Conservation (phyloP, 2,797 vertebrate genomes). For the Pyrocephalus nanus region DNA sequence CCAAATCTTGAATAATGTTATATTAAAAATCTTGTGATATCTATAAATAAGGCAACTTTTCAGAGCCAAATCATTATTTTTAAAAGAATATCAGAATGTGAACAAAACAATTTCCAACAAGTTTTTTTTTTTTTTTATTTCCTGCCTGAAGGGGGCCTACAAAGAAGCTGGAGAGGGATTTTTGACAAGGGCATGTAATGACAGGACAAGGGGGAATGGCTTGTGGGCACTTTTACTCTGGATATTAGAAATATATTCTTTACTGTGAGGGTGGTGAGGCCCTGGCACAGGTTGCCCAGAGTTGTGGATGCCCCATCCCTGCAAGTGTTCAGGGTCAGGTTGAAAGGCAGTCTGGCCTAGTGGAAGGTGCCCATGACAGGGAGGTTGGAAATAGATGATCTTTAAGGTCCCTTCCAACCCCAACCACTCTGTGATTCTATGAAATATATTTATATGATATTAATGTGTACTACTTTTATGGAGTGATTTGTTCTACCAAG, state of each 20-base stretch:
- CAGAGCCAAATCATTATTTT: background rate
- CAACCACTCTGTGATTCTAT: too few relatives aligned
- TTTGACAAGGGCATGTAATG: background rate
- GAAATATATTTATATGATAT: background rate
- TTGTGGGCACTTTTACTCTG: background rate
- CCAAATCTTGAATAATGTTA: background rate
- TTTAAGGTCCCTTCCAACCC: background rate
- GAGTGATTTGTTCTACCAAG: background rate
- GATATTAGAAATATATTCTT: background rate
- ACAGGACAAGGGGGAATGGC: too few relatives aligned
- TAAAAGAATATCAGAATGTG: background rate
- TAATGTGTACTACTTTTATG: background rate
- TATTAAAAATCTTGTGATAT: background rate
- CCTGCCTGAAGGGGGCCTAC: background rate
- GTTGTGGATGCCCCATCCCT: background rate
- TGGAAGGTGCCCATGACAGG: background rate
- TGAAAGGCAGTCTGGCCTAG: background rate
- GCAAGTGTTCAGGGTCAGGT: background rate
- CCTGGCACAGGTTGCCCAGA: background rate
- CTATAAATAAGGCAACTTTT: background rate
- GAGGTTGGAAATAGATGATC: background rate
- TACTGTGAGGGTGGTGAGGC: rapidly evolving
- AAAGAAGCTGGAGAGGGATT: background rate
- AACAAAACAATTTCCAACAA: background rate
- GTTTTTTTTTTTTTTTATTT: background rate